These are phyloP conservation scores for Hetaerina titia DNA, from an alignment of 2,888 invertebrate species.

Conservation along the genomic window DNA sequence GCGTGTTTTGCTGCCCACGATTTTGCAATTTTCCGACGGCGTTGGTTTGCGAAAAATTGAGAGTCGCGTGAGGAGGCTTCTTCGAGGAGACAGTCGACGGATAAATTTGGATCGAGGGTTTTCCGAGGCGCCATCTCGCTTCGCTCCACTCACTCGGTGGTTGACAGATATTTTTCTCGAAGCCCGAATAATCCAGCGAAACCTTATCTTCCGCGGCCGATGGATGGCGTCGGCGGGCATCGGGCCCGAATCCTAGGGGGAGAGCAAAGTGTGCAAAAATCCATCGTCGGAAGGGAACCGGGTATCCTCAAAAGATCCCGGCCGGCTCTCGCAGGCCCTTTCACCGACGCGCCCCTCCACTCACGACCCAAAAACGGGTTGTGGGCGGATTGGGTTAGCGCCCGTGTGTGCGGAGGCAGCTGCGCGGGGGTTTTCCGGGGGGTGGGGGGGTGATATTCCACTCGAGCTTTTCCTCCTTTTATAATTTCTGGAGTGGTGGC, in stretches of 20 bases:
- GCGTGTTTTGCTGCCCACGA: too few relatives aligned
- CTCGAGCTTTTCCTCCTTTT: neutral
- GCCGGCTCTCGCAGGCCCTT: neutral
- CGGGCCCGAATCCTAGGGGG: neutral
- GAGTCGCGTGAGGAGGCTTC: too few relatives aligned
- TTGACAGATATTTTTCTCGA: neutral
- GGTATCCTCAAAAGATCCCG: slow-evolving; percentile 28
- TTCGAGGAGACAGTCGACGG: neutral
- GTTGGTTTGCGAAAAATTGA: too few relatives aligned
- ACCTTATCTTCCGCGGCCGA: slow-evolving; percentile 33
- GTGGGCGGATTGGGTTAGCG: slow-evolving; percentile 47
- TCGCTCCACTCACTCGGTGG: neutral
- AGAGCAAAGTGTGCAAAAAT: neutral
- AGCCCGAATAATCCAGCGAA: neutral
- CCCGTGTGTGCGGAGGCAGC: neutral
- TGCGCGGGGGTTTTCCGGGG: neutral
- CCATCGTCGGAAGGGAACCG: neutral
- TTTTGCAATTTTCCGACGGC: too few relatives aligned
- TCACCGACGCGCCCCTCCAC: neutral
- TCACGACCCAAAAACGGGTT: slow-evolving; percentile 15
- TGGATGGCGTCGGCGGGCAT: neutral
- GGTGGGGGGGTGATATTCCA: neutral
- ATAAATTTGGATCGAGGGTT: neutral
- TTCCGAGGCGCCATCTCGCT: neutral
- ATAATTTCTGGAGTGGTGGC: slow-evolving; percentile 10